Evolutionary conservation across 2,797 vertebrate genomes (phyloP), one percentile per base, ranked within the genome.

Genomic region (Cuniculus paca): DNA sequence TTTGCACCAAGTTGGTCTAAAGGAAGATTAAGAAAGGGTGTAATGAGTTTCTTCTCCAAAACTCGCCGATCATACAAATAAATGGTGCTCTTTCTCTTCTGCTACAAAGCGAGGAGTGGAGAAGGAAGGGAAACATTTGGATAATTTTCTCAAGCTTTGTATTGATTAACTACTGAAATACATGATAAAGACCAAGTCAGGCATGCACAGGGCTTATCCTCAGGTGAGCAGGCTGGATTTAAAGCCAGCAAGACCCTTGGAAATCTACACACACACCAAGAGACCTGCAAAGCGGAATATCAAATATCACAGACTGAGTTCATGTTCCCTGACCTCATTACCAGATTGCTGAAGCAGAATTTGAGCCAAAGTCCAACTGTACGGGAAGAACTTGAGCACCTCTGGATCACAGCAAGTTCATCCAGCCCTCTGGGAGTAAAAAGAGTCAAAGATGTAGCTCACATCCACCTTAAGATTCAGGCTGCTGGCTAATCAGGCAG

Each of bases 251-350:
- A 79, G 42, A 72, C 54, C 45, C 48, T 99, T 99, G 97, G 99
- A 99, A 97, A 98, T 99, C n/a, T n/a, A 8, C 98, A 98, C 96
- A 99, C 97, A 0, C 98, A 99, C 0, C 99, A 99, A 42, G 99
- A 99, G 87, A 99, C 99, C 0, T 99, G 99, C 93, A 98, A 99
- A 96, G 99, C 28, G 52, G 98, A 95, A 99, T 99, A 98, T 99
- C 99, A 1, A 93, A 99, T 99, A 98, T 99, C 99, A 0, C 89
- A 99, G 99, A 99, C 99, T 93, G 99, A 99, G 96, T 99, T 99
- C 95, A 98, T 92, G 28, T 99, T 99, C 97, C 99, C 99, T 20
- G 99, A 99, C 94, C 98, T 99, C 68, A 98, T 99, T 91, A 98
- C 98, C 77, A 98, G 97, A 93, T 98, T 99, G 16, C 93, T 99